These are phyloP conservation scores for Neolamprologus variostigma DNA, from an alignment of 2,113 vertebrate genomes.

Conservation along the genomic window DNA sequence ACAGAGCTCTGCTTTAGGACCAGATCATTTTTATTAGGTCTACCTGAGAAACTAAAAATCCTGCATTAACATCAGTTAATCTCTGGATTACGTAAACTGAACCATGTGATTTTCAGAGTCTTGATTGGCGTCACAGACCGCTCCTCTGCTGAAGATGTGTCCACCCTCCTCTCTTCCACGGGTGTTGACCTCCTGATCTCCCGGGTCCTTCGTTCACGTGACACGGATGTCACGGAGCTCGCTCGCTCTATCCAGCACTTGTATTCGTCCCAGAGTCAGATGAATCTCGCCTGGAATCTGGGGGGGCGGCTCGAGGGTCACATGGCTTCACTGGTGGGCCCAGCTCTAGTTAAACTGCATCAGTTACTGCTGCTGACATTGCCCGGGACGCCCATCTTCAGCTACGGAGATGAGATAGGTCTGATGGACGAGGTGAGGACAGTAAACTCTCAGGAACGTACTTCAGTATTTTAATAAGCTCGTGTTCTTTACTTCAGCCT, in stretches of 20 bases:
- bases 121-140: slow-evolving; percentile 57
- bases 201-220: slow-evolving; percentile 2
- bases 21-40: neutral
- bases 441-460: neutral
- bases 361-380: slow-evolving; percentile 80
- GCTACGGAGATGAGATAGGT: slow-evolving; percentile 81
- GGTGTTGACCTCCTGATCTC: slow-evolving; percentile 70
- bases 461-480: neutral
- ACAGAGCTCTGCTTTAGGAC: neutral
- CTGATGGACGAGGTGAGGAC: slow-evolving; percentile 57
- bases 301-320: slow-evolving; percentile 52
- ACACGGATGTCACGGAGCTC: neutral
- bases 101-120: slow-evolving; percentile 31
- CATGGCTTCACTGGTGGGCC: slow-evolving; percentile 53
- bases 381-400: slow-evolving; percentile 78
- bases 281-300: slow-evolving; percentile 62
- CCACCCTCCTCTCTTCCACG: slow-evolving; percentile 37
- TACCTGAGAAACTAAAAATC: neutral
- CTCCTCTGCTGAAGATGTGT: slow-evolving; percentile 18
- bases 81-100: neutral
- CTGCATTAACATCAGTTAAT: neutral
- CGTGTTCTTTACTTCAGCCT: neutral
- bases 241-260: slow-evolving; percentile 34
- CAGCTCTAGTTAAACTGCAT: slow-evolving; percentile 50
- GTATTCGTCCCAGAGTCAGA: slow-evolving; percentile 29